phyloP scores from a whole-genome alignment of 2,113 vertebrate species.

The Bufo bufo region DNA sequence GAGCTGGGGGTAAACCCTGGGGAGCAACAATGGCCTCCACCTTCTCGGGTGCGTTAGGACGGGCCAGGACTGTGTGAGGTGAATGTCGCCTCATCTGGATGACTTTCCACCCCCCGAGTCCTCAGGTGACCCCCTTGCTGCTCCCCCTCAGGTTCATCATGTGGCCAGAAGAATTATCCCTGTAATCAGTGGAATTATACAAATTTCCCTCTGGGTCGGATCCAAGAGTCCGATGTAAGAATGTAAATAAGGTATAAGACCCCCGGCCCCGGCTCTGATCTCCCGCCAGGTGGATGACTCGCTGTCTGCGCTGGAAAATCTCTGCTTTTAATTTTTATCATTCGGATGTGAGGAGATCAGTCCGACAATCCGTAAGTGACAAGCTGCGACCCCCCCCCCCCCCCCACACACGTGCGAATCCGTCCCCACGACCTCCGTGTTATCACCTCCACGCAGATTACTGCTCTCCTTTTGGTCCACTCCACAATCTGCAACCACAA shows the following conservation, averaged over 20 bases:
- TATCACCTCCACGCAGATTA: too few relatives aligned
- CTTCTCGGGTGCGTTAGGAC: too few relatives aligned
- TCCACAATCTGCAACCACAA: too few relatives aligned
- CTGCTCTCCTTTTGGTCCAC: too few relatives aligned
- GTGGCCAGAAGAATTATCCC: not conserved
- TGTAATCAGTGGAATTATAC: conserved; percentile 17
- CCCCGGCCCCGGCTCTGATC: conserved; percentile 29
- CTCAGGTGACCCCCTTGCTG: not conserved
- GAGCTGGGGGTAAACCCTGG: not conserved
- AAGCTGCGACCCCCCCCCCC: too few relatives aligned
- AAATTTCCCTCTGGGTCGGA: not conserved
- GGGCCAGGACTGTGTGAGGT: too few relatives aligned
- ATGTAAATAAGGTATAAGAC: conserved; percentile 26
- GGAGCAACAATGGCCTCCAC: too few relatives aligned
- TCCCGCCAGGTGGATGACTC: conserved; percentile 29
- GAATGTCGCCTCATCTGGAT: not conserved
- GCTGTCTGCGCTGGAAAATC: not conserved
- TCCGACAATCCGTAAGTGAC: not conserved
- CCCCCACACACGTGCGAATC: too few relatives aligned
- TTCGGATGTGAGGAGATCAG: conserved; percentile 24
- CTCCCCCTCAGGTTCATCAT: not conserved
- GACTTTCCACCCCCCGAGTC: not conserved
- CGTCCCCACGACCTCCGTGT: too few relatives aligned
- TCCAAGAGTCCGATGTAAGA: conserved; percentile 11
- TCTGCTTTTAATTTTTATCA: conserved; percentile 39